These are phyloP conservation scores for Apamea anceps DNA, from an alignment of 2,888 invertebrate genomes.

Conservation along the genomic window DNA sequence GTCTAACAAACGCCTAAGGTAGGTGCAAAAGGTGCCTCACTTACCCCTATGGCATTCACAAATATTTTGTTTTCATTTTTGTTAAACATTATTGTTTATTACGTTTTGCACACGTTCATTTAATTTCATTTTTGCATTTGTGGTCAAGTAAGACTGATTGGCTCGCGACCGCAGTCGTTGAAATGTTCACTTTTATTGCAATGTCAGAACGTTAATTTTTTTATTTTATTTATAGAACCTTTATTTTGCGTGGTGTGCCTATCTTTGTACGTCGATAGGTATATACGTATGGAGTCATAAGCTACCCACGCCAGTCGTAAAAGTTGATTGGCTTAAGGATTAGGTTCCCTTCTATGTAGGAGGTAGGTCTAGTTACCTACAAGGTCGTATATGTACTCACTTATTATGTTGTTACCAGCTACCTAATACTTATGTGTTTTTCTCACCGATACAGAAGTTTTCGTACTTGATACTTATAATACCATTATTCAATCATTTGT, in stretches of 20 bases:
- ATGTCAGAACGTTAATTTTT: constrained; percentile 20
- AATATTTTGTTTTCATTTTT: background rate
- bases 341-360: constrained; percentile 12
- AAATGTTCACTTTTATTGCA: constrained; percentile 44
- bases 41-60: background rate
- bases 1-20: background rate
- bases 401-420: background rate
- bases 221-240: constrained; percentile 27
- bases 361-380: constrained; percentile 14
- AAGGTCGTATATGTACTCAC: background rate
- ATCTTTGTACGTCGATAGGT: constrained; percentile 1
- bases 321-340: constrained; percentile 48
- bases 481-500: background rate
- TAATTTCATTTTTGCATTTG: constrained; percentile 38
- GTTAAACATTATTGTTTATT: constrained; percentile 10
- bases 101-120: constrained; percentile 10
- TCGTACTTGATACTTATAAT: background rate
- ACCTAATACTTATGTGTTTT: background rate
- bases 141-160: constrained; percentile 46
- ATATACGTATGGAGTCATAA: constrained; percentile 36
- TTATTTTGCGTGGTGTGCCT: constrained; percentile 15
- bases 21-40: background rate
- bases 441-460: background rate
- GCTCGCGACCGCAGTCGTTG: constrained; percentile 30
- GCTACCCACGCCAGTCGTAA: constrained; percentile 48